Evolutionary conservation across 2,888 invertebrate genomes (phyloP).

Genomic region (Steromphala cineraria): DNA sequence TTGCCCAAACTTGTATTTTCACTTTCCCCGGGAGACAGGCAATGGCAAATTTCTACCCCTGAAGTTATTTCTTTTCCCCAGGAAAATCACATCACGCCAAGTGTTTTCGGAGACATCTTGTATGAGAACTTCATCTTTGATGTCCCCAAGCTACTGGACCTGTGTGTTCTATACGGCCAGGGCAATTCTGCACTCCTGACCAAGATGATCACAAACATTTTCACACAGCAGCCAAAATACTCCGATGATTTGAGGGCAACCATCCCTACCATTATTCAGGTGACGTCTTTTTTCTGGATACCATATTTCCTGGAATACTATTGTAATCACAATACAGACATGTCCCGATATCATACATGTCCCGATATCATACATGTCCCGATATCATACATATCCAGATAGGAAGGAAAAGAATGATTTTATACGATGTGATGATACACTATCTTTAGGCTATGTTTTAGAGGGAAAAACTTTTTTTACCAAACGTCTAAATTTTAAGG

Average conservation of each 20-base stretch:
- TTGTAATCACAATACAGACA: too few species aligned
- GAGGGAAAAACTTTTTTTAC: too few species aligned
- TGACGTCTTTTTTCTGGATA: slow-evolving; percentile 38
- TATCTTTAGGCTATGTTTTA: too few species aligned
- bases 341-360: too few species aligned
- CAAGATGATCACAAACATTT: slow-evolving; percentile 82
- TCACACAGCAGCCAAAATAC: slow-evolving; percentile 83
- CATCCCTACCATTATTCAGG: slow-evolving; percentile 70
- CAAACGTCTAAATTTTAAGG: too few species aligned
- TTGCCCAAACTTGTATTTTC: too few species aligned
- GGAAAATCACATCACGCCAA: slow-evolving; percentile 79
- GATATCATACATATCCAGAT: too few species aligned
- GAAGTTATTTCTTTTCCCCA: slow-evolving; percentile 38
- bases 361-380: too few species aligned
- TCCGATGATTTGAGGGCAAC: slow-evolving; percentile 78
- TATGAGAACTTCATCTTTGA: slow-evolving; percentile 89
- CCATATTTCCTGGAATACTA: neutral
- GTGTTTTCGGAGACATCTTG: slow-evolving; percentile 82
- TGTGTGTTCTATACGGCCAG: slow-evolving; percentile 84
- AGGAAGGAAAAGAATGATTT: too few species aligned
- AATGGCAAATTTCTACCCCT: too few species aligned
- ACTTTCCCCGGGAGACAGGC: too few species aligned
- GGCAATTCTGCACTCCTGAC: slow-evolving; percentile 81
- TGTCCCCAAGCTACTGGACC: slow-evolving; percentile 87
- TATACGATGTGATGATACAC: too few species aligned